phyloP scores from a whole-genome alignment of 2,113 vertebrate species.

The Poeciliopsis prolifica region DNA sequence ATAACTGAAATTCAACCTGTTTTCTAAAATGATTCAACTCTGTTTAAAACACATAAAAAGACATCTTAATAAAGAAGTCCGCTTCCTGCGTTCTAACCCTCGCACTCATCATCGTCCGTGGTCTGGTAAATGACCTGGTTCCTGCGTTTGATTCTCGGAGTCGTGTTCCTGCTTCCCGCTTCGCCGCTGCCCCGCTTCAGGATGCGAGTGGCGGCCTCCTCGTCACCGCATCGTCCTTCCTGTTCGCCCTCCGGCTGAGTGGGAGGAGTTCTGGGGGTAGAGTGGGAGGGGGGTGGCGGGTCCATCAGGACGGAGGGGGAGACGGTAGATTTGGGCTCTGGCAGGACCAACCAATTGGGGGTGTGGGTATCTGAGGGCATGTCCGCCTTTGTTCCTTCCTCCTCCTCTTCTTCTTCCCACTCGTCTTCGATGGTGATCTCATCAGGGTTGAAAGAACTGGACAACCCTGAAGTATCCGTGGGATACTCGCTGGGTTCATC shows the following conservation, averaged over 20 bases:
- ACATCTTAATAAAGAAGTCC: background rate
- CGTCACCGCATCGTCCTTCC: conserved; percentile 13
- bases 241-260: conserved; percentile 60
- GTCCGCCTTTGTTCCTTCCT: conserved; percentile 49
- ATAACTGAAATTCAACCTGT: conserved; percentile 23
- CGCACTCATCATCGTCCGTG: conserved; percentile 79
- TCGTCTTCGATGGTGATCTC: conserved; percentile 94
- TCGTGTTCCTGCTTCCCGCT: conserved; percentile 60
- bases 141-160: conserved; percentile 91
- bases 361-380: conserved; percentile 44
- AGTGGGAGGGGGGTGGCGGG: conserved; percentile 75
- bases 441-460: conserved; percentile 90
- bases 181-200: conserved; percentile 83
- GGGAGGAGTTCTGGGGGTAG: conserved; percentile 68
- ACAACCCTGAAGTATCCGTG: conserved; percentile 87
- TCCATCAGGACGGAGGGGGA: conserved; percentile 53
- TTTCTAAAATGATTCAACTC: background rate
- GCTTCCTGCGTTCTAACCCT: conserved; percentile 34
- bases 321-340: conserved; percentile 67
- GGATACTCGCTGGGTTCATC: conserved; percentile 92
- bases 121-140: conserved; percentile 92
- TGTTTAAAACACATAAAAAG: background rate
- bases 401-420: conserved; percentile 82
- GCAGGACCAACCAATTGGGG: conserved; percentile 74
- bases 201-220: conserved; percentile 48